Evolutionary conservation across 1,140 invertebrate species (phyloP).

Genomic region (Cotesia vestalis): DNA sequence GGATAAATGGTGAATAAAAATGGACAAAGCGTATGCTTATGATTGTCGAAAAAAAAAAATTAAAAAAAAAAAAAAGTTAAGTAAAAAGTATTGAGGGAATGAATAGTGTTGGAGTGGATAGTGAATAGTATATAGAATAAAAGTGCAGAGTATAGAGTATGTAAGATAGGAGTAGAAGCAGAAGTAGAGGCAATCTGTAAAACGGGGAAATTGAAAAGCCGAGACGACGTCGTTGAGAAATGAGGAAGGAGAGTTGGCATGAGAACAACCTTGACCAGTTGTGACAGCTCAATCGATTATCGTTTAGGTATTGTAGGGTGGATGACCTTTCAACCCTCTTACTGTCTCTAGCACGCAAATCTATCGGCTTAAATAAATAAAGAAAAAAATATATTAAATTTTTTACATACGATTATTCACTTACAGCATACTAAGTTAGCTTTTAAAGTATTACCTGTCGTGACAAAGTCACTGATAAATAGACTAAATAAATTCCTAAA

Average conservation of each 20-base stretch:
- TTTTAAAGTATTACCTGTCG: too few relatives aligned
- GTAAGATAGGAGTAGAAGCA: neutral
- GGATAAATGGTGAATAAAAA: too few relatives aligned
- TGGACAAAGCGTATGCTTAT: too few relatives aligned
- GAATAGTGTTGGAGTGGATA: neutral
- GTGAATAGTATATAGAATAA: neutral
- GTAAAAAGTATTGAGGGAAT: too few relatives aligned
- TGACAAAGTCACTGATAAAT: too few relatives aligned
- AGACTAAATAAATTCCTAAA: too few relatives aligned
- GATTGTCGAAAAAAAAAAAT: too few relatives aligned
- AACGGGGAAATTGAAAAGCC: conserved; percentile 19
- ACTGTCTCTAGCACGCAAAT: conserved; percentile 1
- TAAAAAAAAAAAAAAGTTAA: too few relatives aligned
- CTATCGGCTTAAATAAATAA: neutral
- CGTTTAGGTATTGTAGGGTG: conserved; percentile 36
- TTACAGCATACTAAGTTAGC: too few relatives aligned
- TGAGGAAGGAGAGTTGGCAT: conserved; percentile 27
- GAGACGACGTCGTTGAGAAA: neutral
- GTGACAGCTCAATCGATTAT: conserved; percentile 42
- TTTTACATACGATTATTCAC: too few relatives aligned
- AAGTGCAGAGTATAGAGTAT: neutral
- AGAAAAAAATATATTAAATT: neutral
- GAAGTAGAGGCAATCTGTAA: neutral
- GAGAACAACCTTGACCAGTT: conserved; percentile 40
- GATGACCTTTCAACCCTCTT: conserved; percentile 31